These are phyloP conservation scores for Cottoperca gobio DNA, from an alignment of 2,797 vertebrate genomes.

Conservation along the genomic window DNA sequence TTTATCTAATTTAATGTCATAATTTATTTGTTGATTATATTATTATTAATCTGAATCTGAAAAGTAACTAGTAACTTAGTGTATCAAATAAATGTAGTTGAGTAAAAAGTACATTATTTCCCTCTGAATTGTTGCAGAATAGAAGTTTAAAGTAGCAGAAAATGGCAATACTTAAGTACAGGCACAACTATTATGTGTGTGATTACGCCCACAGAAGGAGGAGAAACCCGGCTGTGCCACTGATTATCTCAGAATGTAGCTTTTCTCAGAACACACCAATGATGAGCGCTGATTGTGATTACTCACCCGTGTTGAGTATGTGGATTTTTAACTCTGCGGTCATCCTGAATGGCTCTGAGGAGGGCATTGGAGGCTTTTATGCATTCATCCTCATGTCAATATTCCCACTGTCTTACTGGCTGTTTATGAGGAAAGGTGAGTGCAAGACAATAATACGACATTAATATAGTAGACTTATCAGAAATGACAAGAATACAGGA, in stretches of 20 bases:
- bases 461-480: not conserved
- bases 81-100: not conserved
- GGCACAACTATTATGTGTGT: conserved; percentile 12
- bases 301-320: conserved; percentile 39
- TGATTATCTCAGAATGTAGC: conserved; percentile 11
- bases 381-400: conserved; percentile 59
- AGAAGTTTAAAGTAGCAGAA: not conserved
- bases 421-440: conserved; percentile 69
- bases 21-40: not conserved
- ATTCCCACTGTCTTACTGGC: conserved; percentile 63
- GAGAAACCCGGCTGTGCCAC: not conserved
- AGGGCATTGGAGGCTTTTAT: conserved; percentile 47
- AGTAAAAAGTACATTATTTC: not conserved
- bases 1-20: not conserved
- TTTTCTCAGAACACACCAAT: conserved; percentile 10
- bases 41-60: not conserved
- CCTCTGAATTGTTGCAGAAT: not conserved
- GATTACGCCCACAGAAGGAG: conserved; percentile 35
- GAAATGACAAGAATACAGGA: not conserved
- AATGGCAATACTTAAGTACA: not conserved
- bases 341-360: conserved; percentile 23
- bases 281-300: not conserved
- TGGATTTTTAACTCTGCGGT: conserved; percentile 6
- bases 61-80: not conserved
- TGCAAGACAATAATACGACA: not conserved